These are phyloP conservation scores for Distichodus sexfasciatus DNA, from an alignment of 2,797 vertebrate species.

Conservation along the genomic window DNA sequence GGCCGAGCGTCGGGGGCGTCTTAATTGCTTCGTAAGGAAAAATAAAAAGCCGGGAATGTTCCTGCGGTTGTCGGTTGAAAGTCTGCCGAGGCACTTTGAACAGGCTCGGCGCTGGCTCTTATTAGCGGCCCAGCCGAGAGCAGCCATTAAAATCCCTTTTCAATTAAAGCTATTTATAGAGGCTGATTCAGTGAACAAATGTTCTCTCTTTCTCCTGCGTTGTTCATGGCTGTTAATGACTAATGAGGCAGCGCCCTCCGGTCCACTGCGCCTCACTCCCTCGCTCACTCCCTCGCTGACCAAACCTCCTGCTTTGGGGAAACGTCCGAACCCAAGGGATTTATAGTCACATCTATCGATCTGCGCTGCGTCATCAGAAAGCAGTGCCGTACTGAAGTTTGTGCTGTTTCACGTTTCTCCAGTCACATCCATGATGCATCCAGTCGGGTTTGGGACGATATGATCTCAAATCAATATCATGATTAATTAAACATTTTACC, in stretches of 20 bases:
- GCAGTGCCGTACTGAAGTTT: too few species aligned
- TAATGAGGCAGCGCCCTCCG: conserved; percentile 39
- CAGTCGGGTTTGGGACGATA: too few species aligned
- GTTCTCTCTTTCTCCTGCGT: conserved; percentile 30
- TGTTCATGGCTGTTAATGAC: conserved; percentile 51
- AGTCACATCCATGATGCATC: too few species aligned
- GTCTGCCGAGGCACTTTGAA: conserved; percentile 50
- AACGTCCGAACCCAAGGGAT: too few species aligned
- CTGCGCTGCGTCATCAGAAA: too few species aligned
- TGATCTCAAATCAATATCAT: too few species aligned
- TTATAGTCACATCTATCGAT: too few species aligned
- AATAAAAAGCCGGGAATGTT: conserved; percentile 40
- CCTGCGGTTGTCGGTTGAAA: conserved; percentile 51
- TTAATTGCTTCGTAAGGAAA: conserved; percentile 48
- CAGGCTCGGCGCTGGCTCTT: conserved; percentile 20
- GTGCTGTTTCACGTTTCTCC: too few species aligned
- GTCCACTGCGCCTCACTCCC: conserved; percentile 36
- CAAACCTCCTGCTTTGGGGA: too few species aligned
- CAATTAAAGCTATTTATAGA: conserved; percentile 59
- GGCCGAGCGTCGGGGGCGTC: conserved; percentile 27
- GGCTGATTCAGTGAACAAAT: conserved; percentile 55
- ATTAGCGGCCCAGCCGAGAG: conserved; percentile 49
- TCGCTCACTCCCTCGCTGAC: too few species aligned
- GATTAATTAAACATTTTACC: too few species aligned
- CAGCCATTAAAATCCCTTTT: conserved; percentile 57